phyloP scores from a whole-genome alignment of 2,113 vertebrate genomes.

The Heptranchias perlo region DNA sequence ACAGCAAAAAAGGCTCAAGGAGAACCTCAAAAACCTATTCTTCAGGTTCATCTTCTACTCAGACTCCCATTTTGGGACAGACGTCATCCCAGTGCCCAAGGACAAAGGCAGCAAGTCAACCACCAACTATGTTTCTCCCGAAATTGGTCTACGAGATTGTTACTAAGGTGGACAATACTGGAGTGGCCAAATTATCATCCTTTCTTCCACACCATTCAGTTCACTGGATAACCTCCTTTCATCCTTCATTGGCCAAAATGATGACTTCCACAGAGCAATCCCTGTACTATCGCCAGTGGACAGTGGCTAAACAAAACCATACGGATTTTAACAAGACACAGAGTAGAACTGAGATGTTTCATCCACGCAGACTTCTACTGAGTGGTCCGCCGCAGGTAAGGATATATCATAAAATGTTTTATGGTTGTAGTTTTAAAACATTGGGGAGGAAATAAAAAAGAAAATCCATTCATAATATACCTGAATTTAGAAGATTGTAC shows the following conservation, averaged over 20 bases:
- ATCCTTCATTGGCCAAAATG: conserved; percentile 86
- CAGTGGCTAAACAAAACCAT: conserved; percentile 75
- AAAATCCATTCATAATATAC: not conserved
- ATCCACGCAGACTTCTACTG: conserved; percentile 86
- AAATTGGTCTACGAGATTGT: conserved; percentile 80
- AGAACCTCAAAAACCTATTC: conserved; percentile 52
- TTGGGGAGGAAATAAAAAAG: not conserved
- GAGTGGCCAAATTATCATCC: conserved; percentile 84
- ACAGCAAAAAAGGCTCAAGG: not conserved
- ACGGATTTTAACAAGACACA: conserved; percentile 88
- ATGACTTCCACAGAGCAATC: conserved; percentile 98
- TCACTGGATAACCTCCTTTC: conserved; percentile 88
- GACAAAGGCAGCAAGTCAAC: conserved; percentile 71
- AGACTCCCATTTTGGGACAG: conserved; percentile 52
- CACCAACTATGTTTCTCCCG: conserved; percentile 83
- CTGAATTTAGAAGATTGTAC: not conserved
- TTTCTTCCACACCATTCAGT: conserved; percentile 86
- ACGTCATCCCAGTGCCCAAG: conserved; percentile 68
- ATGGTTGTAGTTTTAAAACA: not conserved
- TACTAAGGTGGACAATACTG: conserved; percentile 75
- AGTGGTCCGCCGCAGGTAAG: conserved; percentile 92
- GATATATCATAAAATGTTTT: not conserved
- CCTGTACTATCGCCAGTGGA: conserved; percentile 96
- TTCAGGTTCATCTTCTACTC: conserved; percentile 54
- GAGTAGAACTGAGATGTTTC: conserved; percentile 79